Conservation (phyloP, 2,888 invertebrate genomes). For the Drymonia ruficornis region DNA sequence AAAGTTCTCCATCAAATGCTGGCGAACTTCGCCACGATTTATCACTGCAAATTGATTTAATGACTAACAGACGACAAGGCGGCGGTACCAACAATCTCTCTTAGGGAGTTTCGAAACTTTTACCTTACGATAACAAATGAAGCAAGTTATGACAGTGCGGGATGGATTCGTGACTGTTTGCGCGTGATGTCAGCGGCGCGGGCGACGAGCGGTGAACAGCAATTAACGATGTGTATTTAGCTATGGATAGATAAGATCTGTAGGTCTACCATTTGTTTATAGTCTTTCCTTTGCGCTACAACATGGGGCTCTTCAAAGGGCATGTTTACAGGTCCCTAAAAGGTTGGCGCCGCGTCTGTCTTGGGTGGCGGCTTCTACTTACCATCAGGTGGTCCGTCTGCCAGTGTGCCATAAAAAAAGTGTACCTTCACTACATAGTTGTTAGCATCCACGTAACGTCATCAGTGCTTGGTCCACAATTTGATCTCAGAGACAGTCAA, state of each 20-base stretch:
- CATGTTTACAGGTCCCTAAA: no score
- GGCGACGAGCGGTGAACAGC: conserved; percentile 19
- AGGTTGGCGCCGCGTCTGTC: no score
- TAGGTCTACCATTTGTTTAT: no score
- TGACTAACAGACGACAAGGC: conserved; percentile 46
- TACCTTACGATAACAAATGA: conserved; percentile 57
- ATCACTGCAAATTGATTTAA: conserved; percentile 54
- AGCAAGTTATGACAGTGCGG: conserved; percentile 53
- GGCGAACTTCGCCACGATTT: conserved; percentile 35
- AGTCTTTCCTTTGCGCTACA: no score
- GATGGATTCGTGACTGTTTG: conserved; percentile 49
- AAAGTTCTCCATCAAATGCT: conserved; percentile 23
- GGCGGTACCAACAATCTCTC: conserved; percentile 33
- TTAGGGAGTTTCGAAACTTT: conserved; percentile 47
- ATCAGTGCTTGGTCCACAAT: no score
- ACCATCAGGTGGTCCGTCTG: no score
- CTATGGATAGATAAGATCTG: not conserved
- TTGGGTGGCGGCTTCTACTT: no score
- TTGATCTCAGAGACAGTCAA: no score
- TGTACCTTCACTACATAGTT: no score
- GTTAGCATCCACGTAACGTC: no score
- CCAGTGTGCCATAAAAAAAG: no score
- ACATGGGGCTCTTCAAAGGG: no score
- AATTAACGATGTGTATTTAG: conserved; percentile 12
- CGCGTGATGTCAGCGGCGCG: conserved; percentile 36